These are phyloP conservation scores for Acanthurus tractus DNA, from an alignment of 2,797 vertebrate genomes.

Conservation along the genomic window DNA sequence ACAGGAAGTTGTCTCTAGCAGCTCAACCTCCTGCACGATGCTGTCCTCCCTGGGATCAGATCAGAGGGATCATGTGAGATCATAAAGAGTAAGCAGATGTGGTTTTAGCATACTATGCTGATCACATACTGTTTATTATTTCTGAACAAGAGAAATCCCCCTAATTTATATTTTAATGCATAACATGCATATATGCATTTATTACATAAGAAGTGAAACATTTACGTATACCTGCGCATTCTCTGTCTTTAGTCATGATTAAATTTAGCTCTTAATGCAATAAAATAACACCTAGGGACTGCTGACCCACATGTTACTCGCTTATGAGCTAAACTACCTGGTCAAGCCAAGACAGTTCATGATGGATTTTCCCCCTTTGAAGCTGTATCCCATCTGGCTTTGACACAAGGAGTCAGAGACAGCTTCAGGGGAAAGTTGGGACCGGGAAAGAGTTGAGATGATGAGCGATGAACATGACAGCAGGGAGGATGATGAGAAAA, in stretches of 20 bases:
- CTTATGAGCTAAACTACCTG: conserved; percentile 5
- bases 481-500: conserved; percentile 36
- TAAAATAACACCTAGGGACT: background rate
- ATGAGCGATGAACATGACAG: conserved; percentile 58
- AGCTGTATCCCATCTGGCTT: conserved; percentile 53
- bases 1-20: conserved; percentile 16
- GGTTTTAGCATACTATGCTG: background rate
- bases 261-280: background rate
- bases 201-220: background rate
- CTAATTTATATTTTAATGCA: background rate
- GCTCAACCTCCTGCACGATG: background rate
- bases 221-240: background rate
- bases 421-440: conserved; percentile 25
- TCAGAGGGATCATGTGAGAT: conserved; percentile 17
- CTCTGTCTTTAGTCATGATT: background rate
- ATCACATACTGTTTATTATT: background rate
- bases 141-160: background rate
- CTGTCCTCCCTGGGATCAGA: background rate
- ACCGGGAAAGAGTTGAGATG: conserved; percentile 11
- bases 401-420: conserved; percentile 7
- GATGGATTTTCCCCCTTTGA: conserved; percentile 48
- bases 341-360: conserved; percentile 35
- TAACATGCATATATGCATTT: background rate
- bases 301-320: background rate
- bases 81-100: background rate